A percentile compares a stretch with the other conserved stretches of the same genome.
Evolutionary conservation across 2,797 vertebrate species (phyloP).

Genomic region (Scleropages formosus): DNA sequence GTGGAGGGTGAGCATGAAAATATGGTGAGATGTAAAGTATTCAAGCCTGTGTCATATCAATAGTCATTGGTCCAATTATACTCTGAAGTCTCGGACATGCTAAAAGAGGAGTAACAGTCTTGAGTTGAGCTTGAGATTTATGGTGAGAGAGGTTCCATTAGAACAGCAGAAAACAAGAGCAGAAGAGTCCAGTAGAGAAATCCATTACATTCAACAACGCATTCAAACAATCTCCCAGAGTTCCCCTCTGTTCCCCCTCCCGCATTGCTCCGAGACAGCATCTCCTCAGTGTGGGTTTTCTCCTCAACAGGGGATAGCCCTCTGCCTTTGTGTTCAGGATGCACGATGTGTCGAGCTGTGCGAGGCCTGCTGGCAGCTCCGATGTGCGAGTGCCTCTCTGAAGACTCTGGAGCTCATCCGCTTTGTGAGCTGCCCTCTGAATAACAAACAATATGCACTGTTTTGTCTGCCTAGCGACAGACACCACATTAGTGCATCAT

Average conservation of each 20-base stretch:
- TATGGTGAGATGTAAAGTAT: conserved; percentile 1
- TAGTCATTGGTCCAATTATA: background rate
- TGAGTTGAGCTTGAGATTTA: conserved; percentile 4
- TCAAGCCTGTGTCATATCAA: background rate
- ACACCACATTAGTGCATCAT: background rate
- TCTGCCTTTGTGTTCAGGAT: conserved; percentile 5
- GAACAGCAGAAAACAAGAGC: conserved; percentile 14
- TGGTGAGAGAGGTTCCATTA: conserved; percentile 16
- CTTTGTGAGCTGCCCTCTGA: background rate
- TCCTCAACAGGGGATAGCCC: conserved; percentile 46
- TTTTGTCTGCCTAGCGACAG: background rate
- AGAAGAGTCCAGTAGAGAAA: background rate
- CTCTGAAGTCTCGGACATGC: conserved; percentile 3
- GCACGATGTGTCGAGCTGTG: background rate
- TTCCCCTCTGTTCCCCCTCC: no score
- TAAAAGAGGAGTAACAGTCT: background rate
- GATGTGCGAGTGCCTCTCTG: conserved; percentile 1
- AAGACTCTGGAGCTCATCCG: background rate
- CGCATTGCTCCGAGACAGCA: conserved; percentile 36
- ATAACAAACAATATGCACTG: background rate
- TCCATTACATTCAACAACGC: no score
- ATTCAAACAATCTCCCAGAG: no score
- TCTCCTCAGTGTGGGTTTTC: conserved; percentile 63
- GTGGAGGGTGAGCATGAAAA: background rate
- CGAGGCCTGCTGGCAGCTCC: conserved; percentile 2